Base-by-base conservation (phyloP, 1,140 invertebrate genomes). In the Orchesella cincta region DNA sequence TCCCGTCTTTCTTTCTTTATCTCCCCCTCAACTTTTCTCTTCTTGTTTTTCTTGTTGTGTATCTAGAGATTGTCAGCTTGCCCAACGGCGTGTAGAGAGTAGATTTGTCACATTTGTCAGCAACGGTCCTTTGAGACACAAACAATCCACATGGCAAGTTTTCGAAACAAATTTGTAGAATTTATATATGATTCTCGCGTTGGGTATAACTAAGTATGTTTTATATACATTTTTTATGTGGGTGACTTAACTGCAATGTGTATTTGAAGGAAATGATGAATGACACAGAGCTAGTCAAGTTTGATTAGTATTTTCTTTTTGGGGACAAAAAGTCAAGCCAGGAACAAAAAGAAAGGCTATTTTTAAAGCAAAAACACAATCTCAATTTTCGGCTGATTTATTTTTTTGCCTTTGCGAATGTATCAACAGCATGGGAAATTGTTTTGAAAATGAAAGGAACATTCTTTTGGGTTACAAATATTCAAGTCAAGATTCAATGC, bases 91-190 rank as follows among this genome's bases (percentile, higher is more conserved):
- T 31, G 62, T 67, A 67, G 62, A 67, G 62, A 67, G 62, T 67
- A 67, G 62, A 67, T 67, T 67, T 67, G 62, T 67, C 62, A 67
- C n/a, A 31, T 67, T 67, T 67, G 62, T 67, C 62, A 67, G 62
- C 62, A 67, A 67, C 62, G 28, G 62, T 67, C 62, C 33, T 67
- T 67, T 67, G 26, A 31, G 62, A 67, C 62, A 33, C 31, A 67
- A 23, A 26, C 52, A 67, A 67, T 67, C 62, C 62, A 67, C 26
- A 29, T n/a, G 62, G 62, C 62, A 67, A 67, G 62, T 67, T 67
- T 33, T 31, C 5, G 23, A 5, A 18, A 62, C 16, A 62, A 62
- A 62, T 28, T 26, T 26, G 23, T 28, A 5, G 26, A 62, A 26
- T n/a, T 14, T 16, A 26, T 26, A n/a, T 26, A 62, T 18, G 16